Evolutionary conservation across 2,113 vertebrate genomes (phyloP), one percentile per base, ranked within the genome.

Genomic region (Ciconia boyciana): DNA sequence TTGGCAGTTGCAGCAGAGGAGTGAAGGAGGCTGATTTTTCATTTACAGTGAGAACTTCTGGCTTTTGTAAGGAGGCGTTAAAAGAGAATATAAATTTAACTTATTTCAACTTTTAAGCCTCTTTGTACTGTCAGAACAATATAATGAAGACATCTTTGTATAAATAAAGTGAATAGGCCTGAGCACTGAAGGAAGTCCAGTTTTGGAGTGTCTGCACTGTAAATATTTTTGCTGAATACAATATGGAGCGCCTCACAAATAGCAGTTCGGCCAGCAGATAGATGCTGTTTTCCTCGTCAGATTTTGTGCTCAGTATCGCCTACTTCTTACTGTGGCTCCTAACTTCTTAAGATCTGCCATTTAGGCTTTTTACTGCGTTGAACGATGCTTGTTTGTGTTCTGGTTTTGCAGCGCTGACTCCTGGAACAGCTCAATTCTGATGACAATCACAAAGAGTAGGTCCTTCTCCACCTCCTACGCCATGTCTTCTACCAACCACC

Each of bases 361-460:
- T 60, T 52, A 65, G 46, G 28, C 28, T 55, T 83, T 85, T 41
- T 14, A 60, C 28, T 28, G 11, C 68, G n/a, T 34, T 13, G 5
- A 86, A 57, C 5, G 6, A 72, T 62, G 17, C 44, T 36, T 78
- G 25, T 95, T 65, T 97, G 36, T 65, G 10, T 87, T 78, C 71
- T 97, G 39, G n/a, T 91, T 96, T 93, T 52, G 13, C 96, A 98
- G 98, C 72, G 68, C 97, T 57, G 99, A 99, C n/a, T 97, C 98
- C 20, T 99, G 99, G 99, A 99, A 98, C 97, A 99, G 92, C 95
- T 98, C 98, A 3, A 76, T 98, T 43, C 97, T 99, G 98, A 98
- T 98, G 98, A 98, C 98, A 77, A 98, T 99, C 94, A 98, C 98
- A 13, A 99, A 99, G 97, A 99, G 98, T 96, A 98, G 99, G 86